phyloP scores from a whole-genome alignment of 2,888 invertebrate species.

The Aporophyla lueneburgensis region DNA sequence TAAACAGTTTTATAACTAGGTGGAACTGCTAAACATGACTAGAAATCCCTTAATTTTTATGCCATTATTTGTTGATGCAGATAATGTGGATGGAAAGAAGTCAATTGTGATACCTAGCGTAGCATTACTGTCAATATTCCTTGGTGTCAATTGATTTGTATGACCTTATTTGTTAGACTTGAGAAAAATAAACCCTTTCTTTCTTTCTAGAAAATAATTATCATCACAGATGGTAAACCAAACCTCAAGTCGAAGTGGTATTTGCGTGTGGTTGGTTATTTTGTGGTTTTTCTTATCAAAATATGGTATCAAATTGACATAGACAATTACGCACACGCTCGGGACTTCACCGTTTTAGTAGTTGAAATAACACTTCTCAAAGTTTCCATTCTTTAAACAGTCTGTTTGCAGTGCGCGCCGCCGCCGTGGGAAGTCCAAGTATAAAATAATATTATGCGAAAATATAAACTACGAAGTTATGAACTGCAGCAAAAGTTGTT shows the following conservation, averaged over 20 bases:
- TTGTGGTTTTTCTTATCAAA: conserved; percentile 1
- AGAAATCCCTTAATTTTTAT: neutral
- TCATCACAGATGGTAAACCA: neutral
- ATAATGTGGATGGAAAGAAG: neutral
- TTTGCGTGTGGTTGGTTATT: neutral
- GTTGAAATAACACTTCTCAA: neutral
- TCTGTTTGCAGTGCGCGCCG: neutral
- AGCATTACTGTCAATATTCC: neutral
- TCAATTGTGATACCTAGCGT: neutral
- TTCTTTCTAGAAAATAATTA: too few species aligned
- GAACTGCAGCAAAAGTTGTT: conserved; percentile 41
- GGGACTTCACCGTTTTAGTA: neutral
- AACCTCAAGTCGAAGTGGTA: neutral
- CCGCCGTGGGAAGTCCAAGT: conserved; percentile 17
- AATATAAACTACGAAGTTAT: conserved; percentile 32
- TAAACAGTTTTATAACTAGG: neutral
- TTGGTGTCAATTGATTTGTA: neutral
- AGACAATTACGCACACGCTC: neutral
- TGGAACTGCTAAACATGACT: neutral
- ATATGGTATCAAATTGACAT: neutral
- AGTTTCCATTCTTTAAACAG: conserved; percentile 17
- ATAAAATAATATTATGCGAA: conserved; percentile 47
- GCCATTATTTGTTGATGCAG: neutral
- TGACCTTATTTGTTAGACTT: too few species aligned
- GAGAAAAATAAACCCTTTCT: neutral